Base-by-base conservation (phyloP, 2,113 vertebrate species). In the Nibea albiflora region DNA sequence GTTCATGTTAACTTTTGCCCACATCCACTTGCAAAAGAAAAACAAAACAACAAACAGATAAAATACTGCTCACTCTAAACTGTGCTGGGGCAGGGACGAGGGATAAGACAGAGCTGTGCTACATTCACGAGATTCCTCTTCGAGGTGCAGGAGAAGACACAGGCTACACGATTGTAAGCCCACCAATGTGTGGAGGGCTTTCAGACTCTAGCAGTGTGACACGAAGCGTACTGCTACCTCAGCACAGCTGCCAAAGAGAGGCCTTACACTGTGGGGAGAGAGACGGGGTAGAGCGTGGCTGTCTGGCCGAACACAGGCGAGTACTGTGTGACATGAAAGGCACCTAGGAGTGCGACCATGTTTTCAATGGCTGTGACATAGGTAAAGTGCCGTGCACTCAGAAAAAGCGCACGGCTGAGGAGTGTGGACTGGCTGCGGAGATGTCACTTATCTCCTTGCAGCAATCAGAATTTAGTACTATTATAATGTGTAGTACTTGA, bases 221-320 rank as follows among this genome's bases (percentile, higher is more conserved):
- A 72, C 68, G 44, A 58, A 82, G 72, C 63, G n/a, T 80, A 78
- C 78, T 84, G 88, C 90, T 57, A 85, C 77, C 70, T 90, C 81
- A 91, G 90, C 85, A 90, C 57, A 73, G 81, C 72, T 75, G 61
- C 71, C 75, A 86, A 56, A 58, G 49, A 77, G 66, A 58, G 75
- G 70, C 77, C 50, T 65, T 61, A 81, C 60, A 50, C 54, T 74
- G 75, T 57, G 60, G 67, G 85, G 66, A 75, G 70, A 46, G 65
- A 69, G 35, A 39, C 8, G 35, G 56, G 58, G 49, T 39, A 69
- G 42, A 70, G 68, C 35, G 35, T 20, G 60, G 39, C 49, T 70
- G 52, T 71, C 54, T 71, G 56, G 61, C 78, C 71, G 64, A 50
- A 47, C 39, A 62, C 57, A 77, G 58, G 64, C n/a, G 14, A 62